Percentiles rank a stretch among this genome's conserved stretches.
phyloP scores from a whole-genome alignment of 2,888 invertebrate species.

The Coelopa pilipes region DNA sequence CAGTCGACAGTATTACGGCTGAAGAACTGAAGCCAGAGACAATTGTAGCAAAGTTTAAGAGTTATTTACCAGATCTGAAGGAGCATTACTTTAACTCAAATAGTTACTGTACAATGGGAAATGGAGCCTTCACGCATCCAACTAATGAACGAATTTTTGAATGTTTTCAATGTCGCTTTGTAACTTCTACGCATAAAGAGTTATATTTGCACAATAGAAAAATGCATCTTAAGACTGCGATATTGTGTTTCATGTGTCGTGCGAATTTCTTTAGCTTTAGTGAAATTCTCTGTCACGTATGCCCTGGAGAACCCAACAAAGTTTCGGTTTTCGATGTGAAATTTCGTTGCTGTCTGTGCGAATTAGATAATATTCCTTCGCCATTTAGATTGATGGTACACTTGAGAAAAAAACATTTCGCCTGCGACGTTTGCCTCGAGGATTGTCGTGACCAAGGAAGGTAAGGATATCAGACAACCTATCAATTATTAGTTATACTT shows the following conservation, averaged over 20 bases:
- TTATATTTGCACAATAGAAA: slow-evolving; percentile 87
- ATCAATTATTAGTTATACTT: background rate
- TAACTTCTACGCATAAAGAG: slow-evolving; percentile 83
- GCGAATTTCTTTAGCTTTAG: slow-evolving; percentile 88
- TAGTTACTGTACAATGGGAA: slow-evolving; percentile 74
- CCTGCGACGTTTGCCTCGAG: slow-evolving; percentile 89
- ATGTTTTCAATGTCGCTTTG: slow-evolving; percentile 87
- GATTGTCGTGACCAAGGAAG: slow-evolving; percentile 77
- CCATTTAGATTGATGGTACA: slow-evolving; percentile 91
- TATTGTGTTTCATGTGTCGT: slow-evolving; percentile 88
- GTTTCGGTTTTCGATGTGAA: slow-evolving; percentile 70
- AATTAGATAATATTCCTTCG: slow-evolving; percentile 81
- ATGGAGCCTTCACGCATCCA: slow-evolving; percentile 58
- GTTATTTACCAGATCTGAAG: slow-evolving; percentile 70
- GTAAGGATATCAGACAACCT: slow-evolving; percentile 32
- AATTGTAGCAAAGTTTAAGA: slow-evolving; percentile 75
- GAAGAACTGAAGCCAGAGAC: slow-evolving; percentile 79
- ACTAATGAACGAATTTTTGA: slow-evolving; percentile 77
- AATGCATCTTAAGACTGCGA: slow-evolving; percentile 84
- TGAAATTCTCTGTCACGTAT: slow-evolving; percentile 86
- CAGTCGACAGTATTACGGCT: slow-evolving; percentile 80
- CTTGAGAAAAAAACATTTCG: slow-evolving; percentile 82
- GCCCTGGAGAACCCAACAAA: slow-evolving; percentile 76
- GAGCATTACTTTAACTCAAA: slow-evolving; percentile 78
- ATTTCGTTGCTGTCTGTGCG: slow-evolving; percentile 86